A percentile compares a stretch with the other conserved stretches of the same genome.
phyloP scores from a whole-genome alignment of 2,888 invertebrate species.

The Xanthia icteritia region DNA sequence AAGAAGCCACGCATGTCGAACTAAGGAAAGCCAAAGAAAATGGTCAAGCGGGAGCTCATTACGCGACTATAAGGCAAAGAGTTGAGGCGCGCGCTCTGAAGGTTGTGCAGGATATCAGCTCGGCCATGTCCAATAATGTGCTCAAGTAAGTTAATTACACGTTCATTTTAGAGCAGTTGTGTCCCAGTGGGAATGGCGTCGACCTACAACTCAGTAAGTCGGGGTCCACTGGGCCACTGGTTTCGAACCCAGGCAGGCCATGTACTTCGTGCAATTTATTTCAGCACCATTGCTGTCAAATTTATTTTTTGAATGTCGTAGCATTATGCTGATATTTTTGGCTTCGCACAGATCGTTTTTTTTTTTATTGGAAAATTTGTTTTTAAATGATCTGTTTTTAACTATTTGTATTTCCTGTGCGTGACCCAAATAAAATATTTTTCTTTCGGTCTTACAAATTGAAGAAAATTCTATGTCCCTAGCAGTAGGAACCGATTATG shows the following conservation, averaged over 20 bases:
- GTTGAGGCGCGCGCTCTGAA: constrained; percentile 92
- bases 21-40: constrained; percentile 80
- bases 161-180: background rate
- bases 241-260: background rate
- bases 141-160: constrained; percentile 76
- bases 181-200: background rate
- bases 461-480: background rate
- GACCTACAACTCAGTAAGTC: no score
- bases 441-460: no score
- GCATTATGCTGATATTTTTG: no score
- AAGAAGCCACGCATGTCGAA: constrained; percentile 92
- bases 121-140: constrained; percentile 93
- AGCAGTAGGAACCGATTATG: background rate
- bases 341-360: no score
- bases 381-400: no score
- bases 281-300: background rate
- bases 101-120: constrained; percentile 94
- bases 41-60: constrained; percentile 82
- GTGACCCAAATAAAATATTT: no score
- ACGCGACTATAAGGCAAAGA: constrained; percentile 89
- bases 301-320: no score
- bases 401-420: no score
- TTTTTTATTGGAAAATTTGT: no score
- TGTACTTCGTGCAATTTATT: background rate
- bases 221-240: background rate